These are phyloP conservation scores for Morone saxatilis DNA, from an alignment of 2,113 vertebrate genomes.

Conservation along the genomic window DNA sequence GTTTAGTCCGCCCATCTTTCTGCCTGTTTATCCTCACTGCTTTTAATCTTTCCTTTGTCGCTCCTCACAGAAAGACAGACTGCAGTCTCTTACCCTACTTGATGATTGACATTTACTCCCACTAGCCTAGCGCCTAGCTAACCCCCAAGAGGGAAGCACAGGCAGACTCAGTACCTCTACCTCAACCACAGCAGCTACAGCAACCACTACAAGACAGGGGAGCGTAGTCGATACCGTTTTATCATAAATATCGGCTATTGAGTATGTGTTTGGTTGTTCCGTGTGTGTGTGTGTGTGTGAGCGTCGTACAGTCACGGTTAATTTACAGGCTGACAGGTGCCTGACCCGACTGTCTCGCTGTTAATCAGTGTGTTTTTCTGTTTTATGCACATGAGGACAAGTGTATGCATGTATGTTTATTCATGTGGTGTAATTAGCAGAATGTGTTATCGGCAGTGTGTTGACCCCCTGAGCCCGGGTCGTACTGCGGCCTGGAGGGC, in stretches of 20 bases:
- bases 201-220: not conserved
- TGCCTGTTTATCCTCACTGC: not conserved
- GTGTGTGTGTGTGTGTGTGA: conserved; percentile 1
- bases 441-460: conserved; percentile 59
- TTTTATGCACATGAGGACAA: conserved; percentile 36
- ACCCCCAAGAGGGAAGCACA: conserved; percentile 25
- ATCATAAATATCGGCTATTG: conserved; percentile 22
- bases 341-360: conserved; percentile 30
- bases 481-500: conserved; percentile 48
- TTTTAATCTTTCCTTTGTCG: conserved; percentile 30
- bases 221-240: conserved; percentile 1
- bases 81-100: not conserved
- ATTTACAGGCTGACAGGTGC: conserved; percentile 57
- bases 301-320: conserved; percentile 1
- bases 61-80: conserved; percentile 1
- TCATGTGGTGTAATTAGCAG: conserved; percentile 77
- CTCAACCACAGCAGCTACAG: conserved; percentile 23
- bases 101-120: conserved; percentile 38
- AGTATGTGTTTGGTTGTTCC: not conserved
- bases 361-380: conserved; percentile 69
- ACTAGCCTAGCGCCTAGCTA: conserved; percentile 10
- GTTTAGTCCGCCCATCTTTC: not conserved
- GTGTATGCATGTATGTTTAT: conserved; percentile 71
- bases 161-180: conserved; percentile 16
- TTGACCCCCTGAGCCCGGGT: conserved; percentile 63